phyloP scores from a whole-genome alignment of 2,888 invertebrate genomes.

The Drosophila acutilabella region DNA sequence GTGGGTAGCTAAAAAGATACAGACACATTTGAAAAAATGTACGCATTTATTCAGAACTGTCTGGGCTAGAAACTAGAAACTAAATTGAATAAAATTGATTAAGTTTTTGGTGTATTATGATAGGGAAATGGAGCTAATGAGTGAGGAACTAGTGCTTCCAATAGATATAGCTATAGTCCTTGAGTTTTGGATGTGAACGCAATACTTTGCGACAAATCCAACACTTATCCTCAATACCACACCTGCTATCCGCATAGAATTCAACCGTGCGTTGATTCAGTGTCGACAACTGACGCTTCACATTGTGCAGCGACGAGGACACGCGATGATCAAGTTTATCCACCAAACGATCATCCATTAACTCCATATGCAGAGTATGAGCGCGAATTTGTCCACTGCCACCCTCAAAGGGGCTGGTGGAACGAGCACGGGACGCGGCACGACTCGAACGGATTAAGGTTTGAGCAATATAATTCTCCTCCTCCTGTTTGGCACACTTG shows the following conservation, averaged over 20 bases:
- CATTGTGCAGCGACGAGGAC: constrained; percentile 84
- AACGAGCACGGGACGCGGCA: constrained; percentile 81
- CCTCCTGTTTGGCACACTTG: constrained; percentile 78
- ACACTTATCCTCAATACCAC: constrained; percentile 84
- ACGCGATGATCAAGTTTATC: constrained; percentile 85
- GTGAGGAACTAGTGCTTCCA: constrained; percentile 63
- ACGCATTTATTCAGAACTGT: constrained; percentile 68
- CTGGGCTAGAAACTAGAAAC: constrained; percentile 39
- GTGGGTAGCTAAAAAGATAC: constrained; percentile 27
- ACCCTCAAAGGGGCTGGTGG: constrained; percentile 66
- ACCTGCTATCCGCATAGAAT: constrained; percentile 85
- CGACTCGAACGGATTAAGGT: constrained; percentile 81
- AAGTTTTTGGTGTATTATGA: constrained; percentile 16
- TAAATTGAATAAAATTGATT: constrained; percentile 12
- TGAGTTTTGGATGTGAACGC: constrained; percentile 83
- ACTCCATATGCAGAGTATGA: constrained; percentile 82
- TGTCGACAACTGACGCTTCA: constrained; percentile 83
- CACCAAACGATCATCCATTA: constrained; percentile 84
- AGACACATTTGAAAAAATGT: constrained; percentile 57
- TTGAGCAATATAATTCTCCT: constrained; percentile 81
- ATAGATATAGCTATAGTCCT: constrained; percentile 82
- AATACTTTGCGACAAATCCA: constrained; percentile 84
- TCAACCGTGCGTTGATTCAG: constrained; percentile 84
- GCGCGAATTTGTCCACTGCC: constrained; percentile 64
- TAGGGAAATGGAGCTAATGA: not conserved